Percentiles rank a stretch among this genome's conserved stretches.
Evolutionary conservation across 2,113 vertebrate genomes (phyloP).

Genomic region (Salvelinus alpinus): DNA sequence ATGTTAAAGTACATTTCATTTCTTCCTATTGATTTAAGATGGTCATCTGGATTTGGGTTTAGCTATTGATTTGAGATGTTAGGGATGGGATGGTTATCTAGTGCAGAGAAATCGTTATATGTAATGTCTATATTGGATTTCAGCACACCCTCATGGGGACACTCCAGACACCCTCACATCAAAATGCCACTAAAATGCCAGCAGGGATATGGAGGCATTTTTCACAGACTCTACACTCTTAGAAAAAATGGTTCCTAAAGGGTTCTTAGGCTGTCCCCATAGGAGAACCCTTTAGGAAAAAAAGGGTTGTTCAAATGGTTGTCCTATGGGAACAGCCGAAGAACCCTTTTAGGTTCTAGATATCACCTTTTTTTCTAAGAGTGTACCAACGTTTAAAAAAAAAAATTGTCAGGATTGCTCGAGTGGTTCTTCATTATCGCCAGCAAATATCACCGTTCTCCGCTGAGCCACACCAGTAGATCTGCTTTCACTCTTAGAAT

Average conservation of each 20-base stretch:
- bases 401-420: constrained; percentile 46
- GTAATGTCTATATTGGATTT: constrained; percentile 59
- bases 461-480: constrained; percentile 36
- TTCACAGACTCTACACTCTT: constrained; percentile 45
- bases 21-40: constrained; percentile 50
- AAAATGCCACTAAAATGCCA: constrained; percentile 81
- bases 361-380: no score
- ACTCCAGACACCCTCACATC: constrained; percentile 58
- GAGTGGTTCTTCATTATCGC: constrained; percentile 69
- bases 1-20: constrained; percentile 53
- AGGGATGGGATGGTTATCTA: constrained; percentile 50
- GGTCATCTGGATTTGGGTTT: constrained; percentile 50
- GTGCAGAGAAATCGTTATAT: constrained; percentile 40
- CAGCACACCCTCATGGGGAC: constrained; percentile 57
- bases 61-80: constrained; percentile 51
- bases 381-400: constrained; percentile 50
- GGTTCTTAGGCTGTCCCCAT: no score
- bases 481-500: not conserved
- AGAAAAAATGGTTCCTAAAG: no score
- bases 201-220: constrained; percentile 65
- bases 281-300: no score
- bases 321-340: no score
- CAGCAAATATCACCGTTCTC: constrained; percentile 60
- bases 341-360: no score
- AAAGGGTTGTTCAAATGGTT: no score